Evolutionary conservation across 2,113 vertebrate species (phyloP).

Genomic region (Columba livia): DNA sequence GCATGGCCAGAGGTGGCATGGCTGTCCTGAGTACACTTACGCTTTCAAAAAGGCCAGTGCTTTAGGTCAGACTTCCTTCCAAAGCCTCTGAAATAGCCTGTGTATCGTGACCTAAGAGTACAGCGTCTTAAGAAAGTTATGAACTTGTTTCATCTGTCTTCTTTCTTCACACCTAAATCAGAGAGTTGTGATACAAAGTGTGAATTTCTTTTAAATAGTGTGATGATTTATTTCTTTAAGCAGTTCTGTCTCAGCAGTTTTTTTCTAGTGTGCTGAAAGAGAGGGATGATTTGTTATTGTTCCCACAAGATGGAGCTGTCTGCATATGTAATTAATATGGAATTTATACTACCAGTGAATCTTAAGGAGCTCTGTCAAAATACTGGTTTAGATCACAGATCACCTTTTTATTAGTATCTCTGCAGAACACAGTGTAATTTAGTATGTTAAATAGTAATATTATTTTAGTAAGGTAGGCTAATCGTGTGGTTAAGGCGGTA

Average conservation of each 20-base stretch:
- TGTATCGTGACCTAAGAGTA: neutral
- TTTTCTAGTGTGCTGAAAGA: neutral
- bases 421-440: neutral
- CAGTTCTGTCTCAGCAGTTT: neutral
- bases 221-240: neutral
- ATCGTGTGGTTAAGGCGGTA: neutral
- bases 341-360: neutral
- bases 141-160: neutral
- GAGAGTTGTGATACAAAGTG: neutral
- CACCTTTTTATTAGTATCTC: neutral
- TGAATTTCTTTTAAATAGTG: neutral
- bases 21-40: neutral
- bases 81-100: neutral
- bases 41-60: neutral
- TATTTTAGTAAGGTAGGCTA: neutral
- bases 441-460: neutral
- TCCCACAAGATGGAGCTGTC: slow-evolving; percentile 70
- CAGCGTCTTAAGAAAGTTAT: neutral
- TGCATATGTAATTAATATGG: neutral
- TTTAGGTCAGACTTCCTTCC: neutral
- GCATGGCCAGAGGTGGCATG: neutral
- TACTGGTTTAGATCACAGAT: neutral
- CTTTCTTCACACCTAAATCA: neutral
- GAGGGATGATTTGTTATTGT: neutral
- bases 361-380: neutral